These are phyloP conservation scores for Drosophila nr. perissopoda DNA, from an alignment of 2,888 invertebrate species.

Conservation along the genomic window DNA sequence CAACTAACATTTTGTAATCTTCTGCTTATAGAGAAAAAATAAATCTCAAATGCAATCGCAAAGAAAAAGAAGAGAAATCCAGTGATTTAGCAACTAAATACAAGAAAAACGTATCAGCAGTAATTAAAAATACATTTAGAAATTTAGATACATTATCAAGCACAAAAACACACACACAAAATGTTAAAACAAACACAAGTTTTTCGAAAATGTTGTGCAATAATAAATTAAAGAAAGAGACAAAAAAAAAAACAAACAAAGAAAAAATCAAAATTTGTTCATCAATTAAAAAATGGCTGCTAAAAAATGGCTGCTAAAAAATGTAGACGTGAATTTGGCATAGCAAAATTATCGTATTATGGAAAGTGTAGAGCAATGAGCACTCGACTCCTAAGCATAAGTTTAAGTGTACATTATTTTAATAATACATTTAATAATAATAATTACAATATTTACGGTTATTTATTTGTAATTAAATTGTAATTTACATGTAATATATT, in stretches of 20 bases:
- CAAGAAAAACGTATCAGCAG: constrained; percentile 66
- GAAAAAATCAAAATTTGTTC: constrained; percentile 20
- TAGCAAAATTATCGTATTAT: constrained; percentile 33
- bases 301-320: constrained; percentile 7
- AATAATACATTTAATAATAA: constrained; percentile 31
- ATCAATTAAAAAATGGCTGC: constrained; percentile 1
- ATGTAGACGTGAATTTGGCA: constrained; percentile 48
- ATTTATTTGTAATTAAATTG: constrained; percentile 72
- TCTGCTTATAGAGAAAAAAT: constrained; percentile 43
- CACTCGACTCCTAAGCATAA: constrained; percentile 61
- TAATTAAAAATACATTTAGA: constrained; percentile 39
- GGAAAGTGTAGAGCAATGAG: constrained; percentile 54
- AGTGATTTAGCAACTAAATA: constrained; percentile 70
- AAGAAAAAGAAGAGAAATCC: constrained; percentile 42
- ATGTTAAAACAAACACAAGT: constrained; percentile 5
- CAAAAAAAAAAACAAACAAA: background rate
- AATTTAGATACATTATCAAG: constrained; percentile 35
- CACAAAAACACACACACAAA: constrained; percentile 33
- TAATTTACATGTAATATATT: constrained; percentile 67
- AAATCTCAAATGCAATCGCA: constrained; percentile 31
- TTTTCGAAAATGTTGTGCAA: constrained; percentile 61
- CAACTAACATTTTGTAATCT: constrained; percentile 64
- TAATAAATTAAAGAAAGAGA: constrained; percentile 17
- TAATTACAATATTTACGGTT: constrained; percentile 59
- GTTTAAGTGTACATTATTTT: constrained; percentile 61